Percentiles rank a stretch among this genome's conserved stretches.
These are phyloP conservation scores for Wasmannia auropunctata DNA, from an alignment of 1,140 invertebrate genomes.

Conservation along the genomic window DNA sequence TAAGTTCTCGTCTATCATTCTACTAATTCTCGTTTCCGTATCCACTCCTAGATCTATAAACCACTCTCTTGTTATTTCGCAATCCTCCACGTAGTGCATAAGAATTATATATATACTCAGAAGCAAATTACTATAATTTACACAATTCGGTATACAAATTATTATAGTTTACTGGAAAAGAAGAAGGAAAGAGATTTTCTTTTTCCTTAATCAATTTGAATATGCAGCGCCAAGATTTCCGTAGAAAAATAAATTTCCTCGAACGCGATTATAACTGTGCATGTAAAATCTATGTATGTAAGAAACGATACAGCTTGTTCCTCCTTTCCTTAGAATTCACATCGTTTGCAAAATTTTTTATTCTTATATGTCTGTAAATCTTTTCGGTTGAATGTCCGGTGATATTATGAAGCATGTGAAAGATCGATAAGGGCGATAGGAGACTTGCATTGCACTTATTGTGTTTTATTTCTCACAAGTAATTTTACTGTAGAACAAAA, in stretches of 20 bases:
- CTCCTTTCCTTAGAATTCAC: neutral
- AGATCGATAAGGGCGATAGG: neutral
- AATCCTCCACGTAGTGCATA: no score
- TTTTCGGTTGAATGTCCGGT: neutral
- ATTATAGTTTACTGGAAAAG: no score
- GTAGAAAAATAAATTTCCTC: neutral
- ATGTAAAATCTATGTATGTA: no score
- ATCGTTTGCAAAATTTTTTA: neutral
- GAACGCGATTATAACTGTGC: neutral
- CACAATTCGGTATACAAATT: no score
- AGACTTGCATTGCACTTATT: neutral
- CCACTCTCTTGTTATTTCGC: no score
- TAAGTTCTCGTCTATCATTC: no score
- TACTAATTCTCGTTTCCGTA: no score
- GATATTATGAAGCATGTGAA: neutral
- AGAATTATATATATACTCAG: no score
- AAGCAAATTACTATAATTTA: no score
- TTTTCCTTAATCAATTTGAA: neutral
- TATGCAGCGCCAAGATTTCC: neutral
- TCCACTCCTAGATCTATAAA: no score
- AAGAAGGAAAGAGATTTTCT: neutral
- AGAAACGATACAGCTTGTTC: neutral
- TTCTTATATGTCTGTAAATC: neutral
- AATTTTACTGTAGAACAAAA: neutral
- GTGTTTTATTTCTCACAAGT: neutral